Conservation (phyloP, 2,797 vertebrate genomes). For the Sebastes kiyomatsui region DNA sequence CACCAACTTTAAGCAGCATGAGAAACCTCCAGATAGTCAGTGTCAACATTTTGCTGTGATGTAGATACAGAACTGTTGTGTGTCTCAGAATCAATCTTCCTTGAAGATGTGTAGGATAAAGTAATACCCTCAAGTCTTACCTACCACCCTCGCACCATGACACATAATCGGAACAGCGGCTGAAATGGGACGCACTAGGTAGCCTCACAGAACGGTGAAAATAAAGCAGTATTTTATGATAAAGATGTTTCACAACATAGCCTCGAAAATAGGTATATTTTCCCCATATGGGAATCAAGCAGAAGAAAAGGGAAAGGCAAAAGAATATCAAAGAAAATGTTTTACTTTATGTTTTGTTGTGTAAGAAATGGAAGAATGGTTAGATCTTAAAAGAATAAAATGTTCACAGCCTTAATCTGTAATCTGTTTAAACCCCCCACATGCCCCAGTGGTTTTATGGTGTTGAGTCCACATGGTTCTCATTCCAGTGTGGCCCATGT, state of each 20-base stretch:
- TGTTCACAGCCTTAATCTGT: constrained; percentile 12
- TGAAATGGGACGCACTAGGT: not conserved
- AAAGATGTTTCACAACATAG: not conserved
- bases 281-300: not conserved
- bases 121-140: not conserved
- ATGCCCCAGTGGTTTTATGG: constrained; percentile 21
- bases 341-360: not conserved
- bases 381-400: constrained; percentile 29
- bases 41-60: not conserved
- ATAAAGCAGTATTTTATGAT: not conserved
- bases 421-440: constrained; percentile 30
- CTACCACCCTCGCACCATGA: not conserved
- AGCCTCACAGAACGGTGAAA: not conserved
- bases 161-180: not conserved
- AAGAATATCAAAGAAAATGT: not conserved
- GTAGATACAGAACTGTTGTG: not conserved
- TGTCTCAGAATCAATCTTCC: constrained; percentile 1
- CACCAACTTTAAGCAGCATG: not conserved
- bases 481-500: not conserved
- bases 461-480: constrained; percentile 31
- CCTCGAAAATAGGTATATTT: not conserved
- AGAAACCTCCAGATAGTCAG: not conserved
- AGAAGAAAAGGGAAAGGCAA: not conserved
- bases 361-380: not conserved
- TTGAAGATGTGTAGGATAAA: not conserved